phyloP scores from a whole-genome alignment of 2,888 invertebrate species.

The Cecidostiba fungosa region DNA sequence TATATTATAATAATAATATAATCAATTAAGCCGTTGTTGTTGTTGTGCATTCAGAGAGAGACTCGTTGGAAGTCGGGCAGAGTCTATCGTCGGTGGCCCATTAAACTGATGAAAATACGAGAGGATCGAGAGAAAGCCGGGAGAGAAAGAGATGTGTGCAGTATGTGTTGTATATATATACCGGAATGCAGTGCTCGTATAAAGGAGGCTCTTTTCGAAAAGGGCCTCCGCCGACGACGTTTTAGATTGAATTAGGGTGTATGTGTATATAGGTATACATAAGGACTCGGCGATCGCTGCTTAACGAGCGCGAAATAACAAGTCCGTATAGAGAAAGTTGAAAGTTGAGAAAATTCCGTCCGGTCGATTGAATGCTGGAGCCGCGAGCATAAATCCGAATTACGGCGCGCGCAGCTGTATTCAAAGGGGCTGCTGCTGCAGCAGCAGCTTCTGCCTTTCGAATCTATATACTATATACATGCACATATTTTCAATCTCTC shows the following conservation, averaged over 20 bases:
- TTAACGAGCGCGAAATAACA: slow-evolving; percentile 5
- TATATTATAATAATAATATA: not conserved
- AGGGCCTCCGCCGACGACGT: not conserved
- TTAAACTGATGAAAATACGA: slow-evolving; percentile 16
- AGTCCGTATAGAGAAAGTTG: not conserved
- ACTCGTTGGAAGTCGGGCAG: too few relatives aligned
- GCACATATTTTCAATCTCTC: not conserved
- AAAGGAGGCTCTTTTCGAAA: not conserved
- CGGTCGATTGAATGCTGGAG: slow-evolving; percentile 4
- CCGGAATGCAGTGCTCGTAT: not conserved
- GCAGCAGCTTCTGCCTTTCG: not conserved
- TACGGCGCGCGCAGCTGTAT: not conserved
- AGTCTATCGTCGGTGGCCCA: not conserved
- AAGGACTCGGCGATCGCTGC: not conserved
- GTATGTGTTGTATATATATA: not conserved
- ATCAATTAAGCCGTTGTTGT: not conserved
- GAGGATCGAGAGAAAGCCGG: not conserved
- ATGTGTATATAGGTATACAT: not conserved
- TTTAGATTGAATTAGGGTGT: not conserved
- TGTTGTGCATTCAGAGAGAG: too few relatives aligned
- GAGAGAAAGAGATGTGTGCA: not conserved
- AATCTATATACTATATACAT: not conserved
- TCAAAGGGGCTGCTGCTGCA: not conserved
- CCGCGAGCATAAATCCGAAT: slow-evolving; percentile 1
- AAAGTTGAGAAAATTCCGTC: slow-evolving; percentile 7